Conservation (phyloP, 2,888 invertebrate genomes). For the Pyrocoelia pectoralis region DNA sequence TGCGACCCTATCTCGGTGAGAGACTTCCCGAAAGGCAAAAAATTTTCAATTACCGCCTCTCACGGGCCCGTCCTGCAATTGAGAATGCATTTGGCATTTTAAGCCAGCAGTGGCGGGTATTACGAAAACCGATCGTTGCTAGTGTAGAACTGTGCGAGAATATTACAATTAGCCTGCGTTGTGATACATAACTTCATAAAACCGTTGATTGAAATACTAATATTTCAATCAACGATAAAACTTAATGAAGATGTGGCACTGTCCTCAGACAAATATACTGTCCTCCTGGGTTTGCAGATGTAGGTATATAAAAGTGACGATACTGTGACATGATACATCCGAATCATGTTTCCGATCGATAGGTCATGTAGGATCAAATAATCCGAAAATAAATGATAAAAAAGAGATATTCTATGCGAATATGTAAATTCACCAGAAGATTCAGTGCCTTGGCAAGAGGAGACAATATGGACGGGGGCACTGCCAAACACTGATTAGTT, state of each 20-base stretch:
- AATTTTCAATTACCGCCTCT: slow-evolving; percentile 14
- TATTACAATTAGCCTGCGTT: neutral
- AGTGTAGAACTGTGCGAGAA: neutral
- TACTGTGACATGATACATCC: slow-evolving; percentile 3
- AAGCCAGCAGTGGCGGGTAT: neutral
- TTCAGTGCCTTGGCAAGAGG: slow-evolving; percentile 5
- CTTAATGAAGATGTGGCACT: neutral
- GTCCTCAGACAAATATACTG: neutral
- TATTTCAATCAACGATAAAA: too few species aligned
- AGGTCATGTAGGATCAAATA: slow-evolving; percentile 1
- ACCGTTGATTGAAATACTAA: too few species aligned
- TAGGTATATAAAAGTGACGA: neutral
- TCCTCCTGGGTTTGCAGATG: slow-evolving; percentile 3
- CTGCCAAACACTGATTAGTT: neutral
- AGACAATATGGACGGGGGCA: neutral
- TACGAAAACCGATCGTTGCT: neutral
- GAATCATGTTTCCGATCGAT: slow-evolving; percentile 7
- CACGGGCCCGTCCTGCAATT: slow-evolving; percentile 1
- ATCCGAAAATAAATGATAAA: neutral
- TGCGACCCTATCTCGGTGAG: slow-evolving; percentile 14
- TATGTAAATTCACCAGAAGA: slow-evolving; percentile 4
- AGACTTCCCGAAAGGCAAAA: neutral
- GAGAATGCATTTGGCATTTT: slow-evolving; percentile 17
- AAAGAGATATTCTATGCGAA: neutral
- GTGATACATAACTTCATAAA: neutral